Percentiles rank a stretch among this genome's conserved stretches.
phyloP scores from a whole-genome alignment of 2,113 vertebrate genomes.

The Alosa alosa region DNA sequence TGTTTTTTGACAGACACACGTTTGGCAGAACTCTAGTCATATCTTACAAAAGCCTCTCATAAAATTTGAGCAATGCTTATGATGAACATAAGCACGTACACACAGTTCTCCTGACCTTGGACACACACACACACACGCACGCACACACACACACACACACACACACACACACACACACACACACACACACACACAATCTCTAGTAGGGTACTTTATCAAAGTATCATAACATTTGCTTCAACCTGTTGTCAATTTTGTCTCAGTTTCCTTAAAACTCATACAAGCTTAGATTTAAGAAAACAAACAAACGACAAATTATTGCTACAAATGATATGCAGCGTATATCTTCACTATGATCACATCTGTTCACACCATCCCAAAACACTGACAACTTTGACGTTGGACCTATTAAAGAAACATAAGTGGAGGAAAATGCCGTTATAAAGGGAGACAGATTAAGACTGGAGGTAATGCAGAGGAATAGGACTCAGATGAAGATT shows the following conservation, averaged over 20 bases:
- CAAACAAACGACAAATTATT: not conserved
- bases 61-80: conserved; percentile 8
- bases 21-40: not conserved
- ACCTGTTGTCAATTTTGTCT: conserved; percentile 3
- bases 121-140: not conserved
- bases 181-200: not conserved
- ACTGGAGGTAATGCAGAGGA: not conserved
- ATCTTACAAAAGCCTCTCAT: not conserved
- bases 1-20: conserved; percentile 2
- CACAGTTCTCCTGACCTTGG: not conserved
- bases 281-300: no score
- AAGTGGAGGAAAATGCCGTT: not conserved
- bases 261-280: no score
- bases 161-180: conserved; percentile 4
- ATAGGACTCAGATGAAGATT: not conserved
- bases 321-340: no score
- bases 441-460: not conserved
- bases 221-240: conserved; percentile 37
- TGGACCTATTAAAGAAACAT: not conserved
- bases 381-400: not conserved
- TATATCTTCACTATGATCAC: not conserved
- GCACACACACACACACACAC: conserved; percentile 17
- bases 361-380: not conserved
- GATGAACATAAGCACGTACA: conserved; percentile 10
- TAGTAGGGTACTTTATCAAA: not conserved